These are phyloP conservation scores for Anolis sagrei DNA, from an alignment of 2,113 vertebrate genomes.

Conservation along the genomic window DNA sequence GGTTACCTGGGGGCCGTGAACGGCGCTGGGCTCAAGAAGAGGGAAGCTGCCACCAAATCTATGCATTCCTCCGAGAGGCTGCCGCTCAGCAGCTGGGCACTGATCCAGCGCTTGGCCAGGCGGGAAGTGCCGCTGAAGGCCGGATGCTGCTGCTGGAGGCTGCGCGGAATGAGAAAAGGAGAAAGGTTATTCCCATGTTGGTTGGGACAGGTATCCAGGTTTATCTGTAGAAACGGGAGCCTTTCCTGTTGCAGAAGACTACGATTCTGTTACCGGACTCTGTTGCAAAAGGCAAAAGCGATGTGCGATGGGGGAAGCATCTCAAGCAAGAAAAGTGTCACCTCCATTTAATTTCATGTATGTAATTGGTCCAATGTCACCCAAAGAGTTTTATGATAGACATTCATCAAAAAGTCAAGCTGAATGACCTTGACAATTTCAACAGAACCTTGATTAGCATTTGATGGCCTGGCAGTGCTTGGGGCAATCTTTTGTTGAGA, in stretches of 20 bases:
- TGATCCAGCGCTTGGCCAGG: slow-evolving; percentile 92
- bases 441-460: too few relatives aligned
- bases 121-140: slow-evolving; percentile 87
- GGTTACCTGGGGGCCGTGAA: slow-evolving; percentile 89
- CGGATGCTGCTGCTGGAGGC: slow-evolving; percentile 92
- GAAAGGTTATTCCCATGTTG: background rate
- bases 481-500: too few relatives aligned
- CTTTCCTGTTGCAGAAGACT: background rate
- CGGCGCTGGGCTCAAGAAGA: slow-evolving; percentile 90
- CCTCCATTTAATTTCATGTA: too few relatives aligned
- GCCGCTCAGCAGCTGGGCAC: slow-evolving; percentile 86
- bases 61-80: slow-evolving; percentile 86
- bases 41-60: slow-evolving; percentile 89
- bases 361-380: too few relatives aligned
- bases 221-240: too few relatives aligned
- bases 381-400: too few relatives aligned
- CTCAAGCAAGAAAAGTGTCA: too few relatives aligned
- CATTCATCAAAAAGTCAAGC: too few relatives aligned
- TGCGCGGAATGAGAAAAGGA: slow-evolving; percentile 39
- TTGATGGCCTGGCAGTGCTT: too few relatives aligned
- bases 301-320: too few relatives aligned
- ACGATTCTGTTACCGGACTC: background rate
- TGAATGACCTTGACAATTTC: too few relatives aligned
- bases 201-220: background rate
- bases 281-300: too few relatives aligned